Base-by-base conservation (phyloP, 2,113 vertebrate species). In the Progne subis region DNA sequence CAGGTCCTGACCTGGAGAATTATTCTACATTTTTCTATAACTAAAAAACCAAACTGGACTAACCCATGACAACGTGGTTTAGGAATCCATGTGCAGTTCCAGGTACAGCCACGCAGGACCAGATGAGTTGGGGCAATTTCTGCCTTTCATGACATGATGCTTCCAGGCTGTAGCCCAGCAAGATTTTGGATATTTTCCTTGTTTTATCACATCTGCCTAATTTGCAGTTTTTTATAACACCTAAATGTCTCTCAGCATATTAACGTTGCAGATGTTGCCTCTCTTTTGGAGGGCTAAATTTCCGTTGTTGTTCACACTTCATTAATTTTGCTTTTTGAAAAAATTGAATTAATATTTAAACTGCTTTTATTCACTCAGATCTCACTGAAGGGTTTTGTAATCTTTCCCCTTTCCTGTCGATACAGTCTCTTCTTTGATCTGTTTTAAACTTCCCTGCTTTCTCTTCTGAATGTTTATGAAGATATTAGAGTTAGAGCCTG, bases 201-300 rank as follows among this genome's bases (percentile, higher is more conserved):
- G 17, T 46, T 92, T 41, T 55, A 23, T 88, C 90, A 80, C 87
- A 90, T 95, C 93, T 97, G 93, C 75, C 55, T 93, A 21, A 86
- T 95, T 82, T 94, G 46, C 82, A 77, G 0, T 85, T 81, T 82
- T 84, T 55, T 87, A 17, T 72, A 92, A 84, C 81, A 91, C 93
- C 69, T 91, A 21, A 19, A 41, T 60, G 65, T 91, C 57, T 90
- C 86, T 79, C 79, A 74, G 75, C 71, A 11, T 47, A 88, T 80
- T 90, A 87, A 46, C 63, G 1, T 70, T 93, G 76, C 75, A 83
- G 93, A 90, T 95, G 91, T 90, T 86, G 84, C 63, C 47, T 92
- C 82, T 82, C 75, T 85, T 90, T 85, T 77, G 52, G 59, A 88
- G 71, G 86, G 78, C 55, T 70, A 25, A 25, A 2, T 91, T 91